A percentile compares a stretch with the other conserved stretches of the same genome.
Evolutionary conservation across 2,797 vertebrate genomes (phyloP).

Genomic region (Tolypeutes matacus): DNA sequence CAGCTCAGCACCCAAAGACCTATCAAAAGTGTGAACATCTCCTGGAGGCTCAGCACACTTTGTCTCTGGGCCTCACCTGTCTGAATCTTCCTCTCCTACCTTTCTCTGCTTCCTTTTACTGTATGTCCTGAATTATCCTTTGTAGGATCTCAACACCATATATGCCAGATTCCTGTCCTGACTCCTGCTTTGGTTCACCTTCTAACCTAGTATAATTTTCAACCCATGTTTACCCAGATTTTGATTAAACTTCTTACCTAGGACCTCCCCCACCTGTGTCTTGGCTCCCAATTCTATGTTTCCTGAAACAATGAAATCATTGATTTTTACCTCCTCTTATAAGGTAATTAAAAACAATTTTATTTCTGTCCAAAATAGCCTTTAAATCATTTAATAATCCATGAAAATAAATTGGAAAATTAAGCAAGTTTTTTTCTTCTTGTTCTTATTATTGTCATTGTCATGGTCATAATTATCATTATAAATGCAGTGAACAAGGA

Average conservation of each 20-base stretch:
- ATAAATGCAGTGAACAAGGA: not conserved
- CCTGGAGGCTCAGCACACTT: fast-evolving
- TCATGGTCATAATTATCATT: not conserved
- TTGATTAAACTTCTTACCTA: not conserved
- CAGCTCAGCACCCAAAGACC: not conserved
- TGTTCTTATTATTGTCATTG: not conserved
- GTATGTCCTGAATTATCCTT: not conserved
- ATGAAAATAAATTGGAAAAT: not conserved
- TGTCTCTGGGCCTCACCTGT: not conserved
- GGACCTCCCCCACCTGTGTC: not conserved
- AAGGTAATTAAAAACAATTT: not conserved
- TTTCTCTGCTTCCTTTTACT: not conserved
- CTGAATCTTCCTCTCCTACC: not conserved
- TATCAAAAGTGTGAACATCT: not conserved
- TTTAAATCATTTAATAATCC: conserved; percentile 30
- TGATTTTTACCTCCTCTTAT: not conserved
- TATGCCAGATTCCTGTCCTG: not conserved
- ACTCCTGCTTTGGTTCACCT: not conserved
- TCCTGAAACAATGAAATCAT: not conserved
- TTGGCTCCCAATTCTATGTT: not conserved
- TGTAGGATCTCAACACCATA: not conserved
- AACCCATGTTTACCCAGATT: not conserved
- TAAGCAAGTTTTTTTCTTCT: not conserved
- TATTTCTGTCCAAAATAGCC: not conserved
- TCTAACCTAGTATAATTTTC: not conserved